These are phyloP conservation scores for Ammodramus savannarum DNA, from an alignment of 2,113 vertebrate species.

Conservation along the genomic window DNA sequence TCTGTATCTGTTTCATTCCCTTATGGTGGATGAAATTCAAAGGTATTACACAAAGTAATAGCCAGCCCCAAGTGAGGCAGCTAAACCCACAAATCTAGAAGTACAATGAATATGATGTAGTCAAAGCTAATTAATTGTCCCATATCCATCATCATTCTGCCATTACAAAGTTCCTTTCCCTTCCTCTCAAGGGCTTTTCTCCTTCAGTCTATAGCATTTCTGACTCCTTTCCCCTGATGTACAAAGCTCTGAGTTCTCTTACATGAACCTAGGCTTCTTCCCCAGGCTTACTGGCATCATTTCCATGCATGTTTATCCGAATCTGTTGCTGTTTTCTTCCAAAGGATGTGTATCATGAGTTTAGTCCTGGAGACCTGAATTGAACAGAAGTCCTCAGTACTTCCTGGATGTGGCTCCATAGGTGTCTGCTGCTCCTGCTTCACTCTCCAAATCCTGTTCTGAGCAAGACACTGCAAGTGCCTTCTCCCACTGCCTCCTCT, in stretches of 20 bases:
- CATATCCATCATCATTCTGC: constrained; percentile 35
- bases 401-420: fast-evolving
- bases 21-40: constrained; percentile 30
- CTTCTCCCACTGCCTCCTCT: not conserved
- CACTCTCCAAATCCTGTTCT: not conserved
- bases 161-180: not conserved
- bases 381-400: not conserved
- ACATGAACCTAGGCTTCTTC: not conserved
- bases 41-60: constrained; percentile 15
- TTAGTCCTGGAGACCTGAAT: not conserved
- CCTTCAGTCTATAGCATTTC: not conserved
- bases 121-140: constrained; percentile 38
- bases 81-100: not conserved
- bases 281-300: not conserved
- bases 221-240: not conserved
- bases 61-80: constrained; percentile 15
- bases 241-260: not conserved
- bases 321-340: not conserved
- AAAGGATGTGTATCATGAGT: not conserved
- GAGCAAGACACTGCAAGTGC: not conserved
- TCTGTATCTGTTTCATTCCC: constrained; percentile 51
- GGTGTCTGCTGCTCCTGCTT: not conserved
- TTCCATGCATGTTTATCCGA: not conserved
- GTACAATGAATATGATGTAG: not conserved
- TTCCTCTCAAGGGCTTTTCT: constrained; percentile 23